These are phyloP conservation scores for Promerops cafer DNA, from an alignment of 2,113 vertebrate genomes.

Conservation along the genomic window DNA sequence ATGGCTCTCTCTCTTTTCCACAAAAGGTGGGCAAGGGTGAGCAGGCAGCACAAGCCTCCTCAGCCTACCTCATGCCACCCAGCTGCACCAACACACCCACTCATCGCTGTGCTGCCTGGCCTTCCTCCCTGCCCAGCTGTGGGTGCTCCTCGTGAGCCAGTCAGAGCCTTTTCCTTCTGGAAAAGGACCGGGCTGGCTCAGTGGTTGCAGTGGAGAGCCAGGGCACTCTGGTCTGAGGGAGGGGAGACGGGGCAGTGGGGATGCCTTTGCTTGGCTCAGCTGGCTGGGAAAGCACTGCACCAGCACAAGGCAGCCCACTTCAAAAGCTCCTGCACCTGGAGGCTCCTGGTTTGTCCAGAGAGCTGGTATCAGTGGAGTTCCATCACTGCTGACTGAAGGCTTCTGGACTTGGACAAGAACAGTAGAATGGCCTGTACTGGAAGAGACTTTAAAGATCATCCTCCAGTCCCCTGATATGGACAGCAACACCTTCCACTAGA, in stretches of 20 bases:
- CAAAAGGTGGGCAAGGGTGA: neutral
- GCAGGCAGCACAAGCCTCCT: neutral
- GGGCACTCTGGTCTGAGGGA: neutral
- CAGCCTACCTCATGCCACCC: neutral
- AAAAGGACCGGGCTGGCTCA: neutral
- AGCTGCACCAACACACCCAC: neutral
- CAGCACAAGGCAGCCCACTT: neutral
- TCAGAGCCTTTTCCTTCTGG: fast-evolving
- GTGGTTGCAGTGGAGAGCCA: neutral
- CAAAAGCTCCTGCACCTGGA: neutral
- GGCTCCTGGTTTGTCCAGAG: neutral
- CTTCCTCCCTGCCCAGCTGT: neutral
- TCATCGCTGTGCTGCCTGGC: fast-evolving
- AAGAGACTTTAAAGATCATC: neutral
- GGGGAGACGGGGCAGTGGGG: neutral
- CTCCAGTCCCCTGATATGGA: neutral
- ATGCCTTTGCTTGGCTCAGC: neutral
- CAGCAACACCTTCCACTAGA: neutral
- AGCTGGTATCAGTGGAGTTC: fast-evolving
- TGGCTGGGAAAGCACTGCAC: neutral
- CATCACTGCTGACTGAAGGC: neutral
- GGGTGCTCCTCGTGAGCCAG: neutral
- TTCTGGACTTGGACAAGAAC: neutral
- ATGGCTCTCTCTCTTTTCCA: neutral
- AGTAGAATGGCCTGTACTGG: too few species aligned